Conservation (phyloP, 2,113 vertebrate species). For the Quiscalus mexicanus region DNA sequence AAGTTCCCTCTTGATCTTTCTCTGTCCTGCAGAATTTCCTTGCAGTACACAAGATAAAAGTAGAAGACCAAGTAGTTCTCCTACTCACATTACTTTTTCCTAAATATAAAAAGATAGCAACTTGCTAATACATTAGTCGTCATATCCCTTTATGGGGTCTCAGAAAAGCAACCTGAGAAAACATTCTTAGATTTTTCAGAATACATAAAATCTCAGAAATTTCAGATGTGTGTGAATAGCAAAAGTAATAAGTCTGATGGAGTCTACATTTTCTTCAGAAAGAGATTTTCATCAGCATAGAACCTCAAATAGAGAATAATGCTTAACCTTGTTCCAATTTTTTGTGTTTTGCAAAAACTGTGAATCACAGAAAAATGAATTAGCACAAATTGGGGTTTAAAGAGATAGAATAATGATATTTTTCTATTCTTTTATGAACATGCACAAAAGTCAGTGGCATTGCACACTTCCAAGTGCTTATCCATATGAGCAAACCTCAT, state of each 20-base stretch:
- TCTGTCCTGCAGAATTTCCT: neutral
- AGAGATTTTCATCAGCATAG: neutral
- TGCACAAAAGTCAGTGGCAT: neutral
- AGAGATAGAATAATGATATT: neutral
- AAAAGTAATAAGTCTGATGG: neutral
- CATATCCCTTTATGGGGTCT: neutral
- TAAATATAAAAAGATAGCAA: neutral
- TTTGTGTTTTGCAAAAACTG: neutral
- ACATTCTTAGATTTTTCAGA: neutral
- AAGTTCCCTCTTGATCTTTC: neutral
- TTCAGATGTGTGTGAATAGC: neutral
- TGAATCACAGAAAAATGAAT: neutral
- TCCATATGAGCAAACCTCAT: rapidly evolving
- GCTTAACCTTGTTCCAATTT: neutral
- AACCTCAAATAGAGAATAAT: neutral
- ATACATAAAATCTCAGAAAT: neutral
- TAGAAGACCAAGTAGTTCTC: neutral
- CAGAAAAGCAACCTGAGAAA: neutral
- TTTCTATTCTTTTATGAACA: neutral
- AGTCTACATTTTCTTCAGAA: neutral
- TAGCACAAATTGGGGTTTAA: neutral
- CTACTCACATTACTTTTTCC: neutral
- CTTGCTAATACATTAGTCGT: neutral
- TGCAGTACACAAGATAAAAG: neutral
- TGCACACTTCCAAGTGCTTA: neutral